Evolutionary conservation across 1,140 invertebrate species (phyloP), one percentile per base, ranked within the genome.

Genomic region (Steinernema khuongi): DNA sequence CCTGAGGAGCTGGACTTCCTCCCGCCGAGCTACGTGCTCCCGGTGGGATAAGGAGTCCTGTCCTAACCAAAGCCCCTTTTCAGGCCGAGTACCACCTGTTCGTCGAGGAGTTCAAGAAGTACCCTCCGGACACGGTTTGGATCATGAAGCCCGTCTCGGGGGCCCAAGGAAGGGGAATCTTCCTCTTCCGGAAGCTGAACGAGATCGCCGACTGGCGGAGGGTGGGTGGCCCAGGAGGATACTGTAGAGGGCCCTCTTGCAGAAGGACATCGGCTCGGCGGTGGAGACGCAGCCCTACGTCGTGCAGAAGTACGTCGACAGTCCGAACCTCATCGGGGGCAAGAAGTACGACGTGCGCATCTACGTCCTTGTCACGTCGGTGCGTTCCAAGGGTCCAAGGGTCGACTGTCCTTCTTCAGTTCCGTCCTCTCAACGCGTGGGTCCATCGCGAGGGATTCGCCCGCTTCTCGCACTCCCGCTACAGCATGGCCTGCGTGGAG

Each of bases 201-300:
- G 87, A 88, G 72, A 88, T 88, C 43, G 86, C 83, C n/a, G 88
- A 88, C 77, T 88, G 88, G 88, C 88, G 87, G 79, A 88, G 87
- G 84, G 87, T 86, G 68, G 17, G 22, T 31, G 1, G 19, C 60
- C 1, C 28, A 77, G 73, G 7, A 41, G 7, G 17, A 43, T 74
- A 77, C 14, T 44, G 1, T 30, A 28, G 7, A 26, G 0, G 1
- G 18, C 2, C 14, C 1, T 31, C 7, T 76, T 76, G 26, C 60
- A 76, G 75, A 78, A 77, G 31, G 77, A 80, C 32, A 26, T n/a
- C 1, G 22, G 29, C n/a, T 77, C 79, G n/a, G 60, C 36, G 36
- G n/a, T 69, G 1, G 80, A 82, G 31, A 78, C 80, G 1, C 66
- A 79, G 66, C 81, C 81, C 1, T 82, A 82, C 67, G 81, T 83